Conservation (phyloP, 2,888 invertebrate genomes). For the Andricus quercusramuli region DNA sequence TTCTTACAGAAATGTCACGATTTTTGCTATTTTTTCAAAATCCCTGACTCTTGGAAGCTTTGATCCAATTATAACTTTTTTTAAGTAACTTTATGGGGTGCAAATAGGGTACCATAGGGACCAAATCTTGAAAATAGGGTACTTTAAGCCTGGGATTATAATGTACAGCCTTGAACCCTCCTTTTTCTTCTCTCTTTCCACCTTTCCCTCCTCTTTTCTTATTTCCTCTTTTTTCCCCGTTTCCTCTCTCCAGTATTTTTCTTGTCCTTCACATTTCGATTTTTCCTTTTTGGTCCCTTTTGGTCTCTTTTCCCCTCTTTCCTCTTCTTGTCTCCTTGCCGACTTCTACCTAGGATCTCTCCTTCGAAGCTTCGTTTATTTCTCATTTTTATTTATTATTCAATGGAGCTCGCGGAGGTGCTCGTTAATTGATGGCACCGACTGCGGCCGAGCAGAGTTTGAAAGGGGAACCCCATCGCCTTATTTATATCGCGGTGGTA, state of each 20-base stretch:
- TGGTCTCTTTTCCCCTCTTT: conserved; percentile 46
- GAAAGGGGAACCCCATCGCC: conserved; percentile 60
- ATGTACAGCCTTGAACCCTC: no score
- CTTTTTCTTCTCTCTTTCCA: background rate
- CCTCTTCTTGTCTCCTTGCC: conserved; percentile 47
- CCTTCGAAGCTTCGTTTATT: conserved; percentile 51
- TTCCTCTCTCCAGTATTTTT: conserved; percentile 54
- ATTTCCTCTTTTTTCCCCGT: conserved; percentile 52
- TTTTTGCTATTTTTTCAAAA: no score
- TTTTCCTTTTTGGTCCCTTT: conserved; percentile 55
- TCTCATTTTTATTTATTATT: conserved; percentile 75
- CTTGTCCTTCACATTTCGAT: conserved; percentile 51
- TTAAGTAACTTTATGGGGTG: no score
- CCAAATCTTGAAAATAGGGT: no score
- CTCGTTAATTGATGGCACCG: conserved; percentile 77
- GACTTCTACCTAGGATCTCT: conserved; percentile 38
- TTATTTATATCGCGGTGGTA: conserved; percentile 74
- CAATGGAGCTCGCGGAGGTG: conserved; percentile 73
- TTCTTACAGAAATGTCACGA: no score
- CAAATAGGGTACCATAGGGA: no score
- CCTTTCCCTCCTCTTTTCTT: conserved; percentile 50
- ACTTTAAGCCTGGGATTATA: no score
- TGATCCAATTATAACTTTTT: no score
- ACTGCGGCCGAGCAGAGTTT: conserved; percentile 60
- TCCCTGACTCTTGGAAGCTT: no score